A percentile compares a stretch with the other conserved stretches of the same genome.
Conservation (phyloP, 1,140 invertebrate species). For the Pinna nobilis region DNA sequence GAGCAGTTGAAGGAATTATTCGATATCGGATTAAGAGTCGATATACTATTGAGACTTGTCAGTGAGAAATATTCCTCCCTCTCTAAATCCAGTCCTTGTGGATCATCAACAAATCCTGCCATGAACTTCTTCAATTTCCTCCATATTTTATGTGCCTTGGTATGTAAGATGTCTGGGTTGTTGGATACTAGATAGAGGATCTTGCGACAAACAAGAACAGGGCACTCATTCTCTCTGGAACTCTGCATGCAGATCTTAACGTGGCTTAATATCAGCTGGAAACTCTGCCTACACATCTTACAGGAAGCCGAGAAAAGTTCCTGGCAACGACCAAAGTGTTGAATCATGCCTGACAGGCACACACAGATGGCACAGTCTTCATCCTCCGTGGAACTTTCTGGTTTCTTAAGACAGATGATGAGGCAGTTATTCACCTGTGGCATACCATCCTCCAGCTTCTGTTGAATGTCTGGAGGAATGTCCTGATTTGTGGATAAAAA, state of each 20-base stretch:
- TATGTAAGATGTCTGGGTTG: slow-evolving; percentile 11
- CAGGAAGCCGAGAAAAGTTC: slow-evolving; percentile 5
- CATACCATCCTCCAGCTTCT: slow-evolving; percentile 12
- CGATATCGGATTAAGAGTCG: not conserved
- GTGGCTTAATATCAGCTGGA: slow-evolving; percentile 31
- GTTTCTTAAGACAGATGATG: slow-evolving; percentile 15
- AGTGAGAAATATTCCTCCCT: slow-evolving; percentile 25
- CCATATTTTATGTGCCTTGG: slow-evolving; percentile 30
- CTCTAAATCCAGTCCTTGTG: not conserved
- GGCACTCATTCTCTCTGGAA: slow-evolving; percentile 1
- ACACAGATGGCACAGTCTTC: slow-evolving; percentile 35
- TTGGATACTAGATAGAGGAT: slow-evolving; percentile 6
- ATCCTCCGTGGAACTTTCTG: slow-evolving; percentile 13
- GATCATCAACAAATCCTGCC: slow-evolving; percentile 10
- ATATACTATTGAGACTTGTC: slow-evolving; percentile 10
- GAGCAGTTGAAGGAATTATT: not conserved
- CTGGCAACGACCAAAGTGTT: slow-evolving; percentile 38
- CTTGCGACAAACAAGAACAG: slow-evolving; percentile 30
- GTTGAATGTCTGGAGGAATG: slow-evolving; percentile 26
- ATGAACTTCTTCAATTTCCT: slow-evolving; percentile 41
- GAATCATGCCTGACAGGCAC: slow-evolving; percentile 25
- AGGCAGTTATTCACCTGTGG: slow-evolving; percentile 31
- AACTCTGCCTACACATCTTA: slow-evolving; percentile 15
- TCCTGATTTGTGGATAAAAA: too few relatives aligned
- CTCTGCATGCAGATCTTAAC: slow-evolving; percentile 15